Percentiles rank a stretch among this genome's conserved stretches.
phyloP scores from a whole-genome alignment of 2,113 vertebrate genomes.

The Boulengeromyrus knoepffleri region DNA sequence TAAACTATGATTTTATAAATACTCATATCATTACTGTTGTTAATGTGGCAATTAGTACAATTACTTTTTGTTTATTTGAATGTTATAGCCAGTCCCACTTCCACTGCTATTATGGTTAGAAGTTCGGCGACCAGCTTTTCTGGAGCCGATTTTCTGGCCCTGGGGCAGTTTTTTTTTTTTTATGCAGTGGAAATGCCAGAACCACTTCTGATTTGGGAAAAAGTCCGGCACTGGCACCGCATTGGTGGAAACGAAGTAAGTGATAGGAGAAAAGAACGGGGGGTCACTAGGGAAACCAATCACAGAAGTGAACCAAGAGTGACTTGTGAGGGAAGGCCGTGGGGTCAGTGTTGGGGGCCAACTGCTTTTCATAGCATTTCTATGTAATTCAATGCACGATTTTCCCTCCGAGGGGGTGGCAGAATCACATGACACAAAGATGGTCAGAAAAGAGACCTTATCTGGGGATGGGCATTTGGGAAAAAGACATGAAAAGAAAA shows the following conservation, averaged over 20 bases:
- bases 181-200: background rate
- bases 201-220: background rate
- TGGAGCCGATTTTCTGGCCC: background rate
- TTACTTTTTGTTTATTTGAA: background rate
- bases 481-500: background rate
- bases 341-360: background rate
- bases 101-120: background rate
- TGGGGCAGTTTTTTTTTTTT: background rate
- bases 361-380: background rate
- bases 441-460: background rate
- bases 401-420: background rate
- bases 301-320: background rate
- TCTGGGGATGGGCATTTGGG: background rate
- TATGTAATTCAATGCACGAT: background rate
- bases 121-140: background rate
- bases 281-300: background rate
- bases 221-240: background rate
- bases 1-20: background rate
- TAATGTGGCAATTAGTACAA: background rate
- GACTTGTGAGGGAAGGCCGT: background rate
- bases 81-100: background rate
- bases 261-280: background rate
- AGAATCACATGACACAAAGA: background rate
- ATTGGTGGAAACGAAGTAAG: background rate
- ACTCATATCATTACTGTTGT: background rate